These are phyloP conservation scores for Phylloscopus whistleri DNA, from an alignment of 2,113 vertebrate species.

Conservation along the genomic window DNA sequence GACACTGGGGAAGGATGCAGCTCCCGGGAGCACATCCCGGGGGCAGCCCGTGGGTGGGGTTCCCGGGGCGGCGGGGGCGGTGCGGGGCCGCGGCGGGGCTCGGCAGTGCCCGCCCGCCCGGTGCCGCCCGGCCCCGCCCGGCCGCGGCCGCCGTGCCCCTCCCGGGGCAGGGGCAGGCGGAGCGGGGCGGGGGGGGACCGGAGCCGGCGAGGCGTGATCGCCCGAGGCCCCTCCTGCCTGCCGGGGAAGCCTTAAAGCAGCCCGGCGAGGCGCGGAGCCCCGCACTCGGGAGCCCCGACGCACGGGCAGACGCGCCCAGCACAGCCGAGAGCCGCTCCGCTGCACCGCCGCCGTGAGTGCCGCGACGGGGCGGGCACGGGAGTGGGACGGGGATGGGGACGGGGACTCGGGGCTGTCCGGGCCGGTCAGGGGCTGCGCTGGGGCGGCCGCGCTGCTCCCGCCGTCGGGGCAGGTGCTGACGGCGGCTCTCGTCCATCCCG, in stretches of 20 bases:
- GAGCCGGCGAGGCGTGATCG: constrained; percentile 63
- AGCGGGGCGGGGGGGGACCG: neutral
- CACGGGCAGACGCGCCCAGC: neutral
- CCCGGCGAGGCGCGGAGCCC: neutral
- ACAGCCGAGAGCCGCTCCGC: neutral
- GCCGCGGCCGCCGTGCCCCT: neutral
- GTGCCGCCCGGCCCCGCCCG: neutral
- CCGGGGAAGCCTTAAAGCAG: constrained; percentile 66
- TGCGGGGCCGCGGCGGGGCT: neutral
- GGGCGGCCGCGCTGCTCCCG: neutral
- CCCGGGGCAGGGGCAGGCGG: neutral
- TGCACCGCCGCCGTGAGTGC: constrained; percentile 44
- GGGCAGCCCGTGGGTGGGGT: neutral
- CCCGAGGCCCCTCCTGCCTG: constrained; percentile 73
- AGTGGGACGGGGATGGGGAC: neutral
- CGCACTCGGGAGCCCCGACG: constrained; percentile 12
- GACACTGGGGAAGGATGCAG: fast-evolving
- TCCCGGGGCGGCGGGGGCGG: no score
- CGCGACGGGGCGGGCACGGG: neutral
- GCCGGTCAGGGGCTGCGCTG: neutral
- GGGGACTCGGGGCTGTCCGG: neutral
- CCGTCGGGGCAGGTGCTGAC: neutral
- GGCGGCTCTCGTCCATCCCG: neutral
- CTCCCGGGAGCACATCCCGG: no score
- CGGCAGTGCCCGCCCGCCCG: neutral